These are phyloP conservation scores for Chascanopsetta lugubris DNA, from an alignment of 2,113 vertebrate genomes.

Conservation along the genomic window DNA sequence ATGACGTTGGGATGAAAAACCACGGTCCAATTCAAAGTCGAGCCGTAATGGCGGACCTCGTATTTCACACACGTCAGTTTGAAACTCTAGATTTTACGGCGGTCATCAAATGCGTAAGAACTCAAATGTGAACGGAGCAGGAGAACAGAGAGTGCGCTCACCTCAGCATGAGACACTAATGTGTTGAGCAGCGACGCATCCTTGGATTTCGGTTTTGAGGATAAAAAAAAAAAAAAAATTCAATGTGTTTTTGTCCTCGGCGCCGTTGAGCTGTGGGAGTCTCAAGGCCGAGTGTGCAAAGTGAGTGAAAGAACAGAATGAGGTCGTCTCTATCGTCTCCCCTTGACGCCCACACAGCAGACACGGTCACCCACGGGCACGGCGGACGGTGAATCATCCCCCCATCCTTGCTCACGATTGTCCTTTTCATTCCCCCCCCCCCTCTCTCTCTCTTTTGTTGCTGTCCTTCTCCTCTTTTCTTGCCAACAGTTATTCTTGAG, in stretches of 20 bases:
- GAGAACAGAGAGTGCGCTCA: background rate
- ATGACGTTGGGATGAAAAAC: too few relatives aligned
- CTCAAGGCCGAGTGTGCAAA: constrained; percentile 56
- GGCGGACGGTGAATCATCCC: constrained; percentile 67
- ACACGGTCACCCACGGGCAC: constrained; percentile 68
- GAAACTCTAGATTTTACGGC: too few relatives aligned
- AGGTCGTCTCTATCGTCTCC: constrained; percentile 41
- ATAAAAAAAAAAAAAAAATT: constrained; percentile 30
- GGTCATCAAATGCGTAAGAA: background rate
- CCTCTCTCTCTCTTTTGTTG: constrained; percentile 35
- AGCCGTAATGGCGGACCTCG: background rate
- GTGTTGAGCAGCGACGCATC: constrained; percentile 7
- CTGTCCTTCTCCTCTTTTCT: constrained; percentile 40
- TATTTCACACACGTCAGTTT: background rate
- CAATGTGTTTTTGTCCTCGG: constrained; percentile 33
- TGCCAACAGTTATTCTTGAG: constrained; percentile 92
- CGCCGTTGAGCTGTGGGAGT: constrained; percentile 47
- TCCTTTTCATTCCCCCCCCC: constrained; percentile 48
- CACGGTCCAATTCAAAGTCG: too few relatives aligned
- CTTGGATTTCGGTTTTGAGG: constrained; percentile 41
- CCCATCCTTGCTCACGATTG: constrained; percentile 60
- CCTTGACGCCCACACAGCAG: constrained; percentile 64
- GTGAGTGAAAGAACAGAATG: constrained; percentile 42
- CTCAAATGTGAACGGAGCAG: background rate
- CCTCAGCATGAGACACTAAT: background rate